Conservation (phyloP, 37 sponge, comb jelly and placozoan species). For the Aphrocallistes beatrix region DNA sequence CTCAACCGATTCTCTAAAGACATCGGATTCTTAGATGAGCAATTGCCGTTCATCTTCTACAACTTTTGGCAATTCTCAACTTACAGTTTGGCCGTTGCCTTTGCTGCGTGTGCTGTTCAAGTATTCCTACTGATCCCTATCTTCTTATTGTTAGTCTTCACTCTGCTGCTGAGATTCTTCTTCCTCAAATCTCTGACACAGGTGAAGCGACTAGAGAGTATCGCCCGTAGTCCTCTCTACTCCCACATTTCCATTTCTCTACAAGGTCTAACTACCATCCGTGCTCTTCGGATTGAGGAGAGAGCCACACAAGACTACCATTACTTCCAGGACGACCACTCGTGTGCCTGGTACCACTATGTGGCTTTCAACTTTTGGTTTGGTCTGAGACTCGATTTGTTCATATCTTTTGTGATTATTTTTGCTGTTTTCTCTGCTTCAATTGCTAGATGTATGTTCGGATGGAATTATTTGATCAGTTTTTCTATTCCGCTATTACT, state of each 20-base stretch:
- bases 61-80: conserved; percentile 6
- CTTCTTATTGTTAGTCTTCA: conserved; percentile 19
- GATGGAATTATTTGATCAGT: background rate
- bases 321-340: background rate
- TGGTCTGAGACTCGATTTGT: background rate
- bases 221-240: conserved; percentile 32
- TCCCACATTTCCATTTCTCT: background rate
- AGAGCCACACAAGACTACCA: conserved; percentile 23
- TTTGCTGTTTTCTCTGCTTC: background rate
- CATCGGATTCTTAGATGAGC: conserved; percentile 31
- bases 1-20: conserved; percentile 42
- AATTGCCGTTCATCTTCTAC: conserved; percentile 21
- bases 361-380: background rate
- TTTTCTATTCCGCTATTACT: background rate
- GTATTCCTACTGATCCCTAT: conserved; percentile 22
- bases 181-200: conserved; percentile 41
- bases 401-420: background rate
- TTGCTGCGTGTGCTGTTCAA: background rate
- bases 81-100: conserved; percentile 6
- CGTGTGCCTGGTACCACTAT: background rate
- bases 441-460: background rate
- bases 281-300: conserved; percentile 26
- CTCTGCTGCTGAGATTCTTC: background rate
- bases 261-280: conserved; percentile 32
- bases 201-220: conserved; percentile 38